Conservation (phyloP, 2,888 invertebrate species). For the Athripsodes cinereus region DNA sequence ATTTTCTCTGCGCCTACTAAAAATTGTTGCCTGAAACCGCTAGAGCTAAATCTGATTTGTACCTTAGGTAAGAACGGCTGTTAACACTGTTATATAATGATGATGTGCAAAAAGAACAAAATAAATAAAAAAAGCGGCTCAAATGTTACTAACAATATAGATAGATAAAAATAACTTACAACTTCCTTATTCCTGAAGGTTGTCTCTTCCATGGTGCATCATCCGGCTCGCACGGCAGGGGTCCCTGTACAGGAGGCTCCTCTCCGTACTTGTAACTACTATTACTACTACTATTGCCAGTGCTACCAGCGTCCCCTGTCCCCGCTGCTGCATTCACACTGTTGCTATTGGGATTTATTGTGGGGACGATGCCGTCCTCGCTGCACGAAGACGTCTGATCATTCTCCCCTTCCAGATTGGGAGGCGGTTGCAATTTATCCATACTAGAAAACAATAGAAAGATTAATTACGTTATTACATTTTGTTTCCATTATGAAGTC, state of each 20-base stretch:
- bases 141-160: too few relatives aligned
- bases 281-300: slow-evolving; percentile 34
- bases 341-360: background rate
- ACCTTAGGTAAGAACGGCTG: too few relatives aligned
- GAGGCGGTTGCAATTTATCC: background rate
- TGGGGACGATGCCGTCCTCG: slow-evolving; percentile 4
- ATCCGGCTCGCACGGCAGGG: slow-evolving; percentile 92
- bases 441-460: too few relatives aligned
- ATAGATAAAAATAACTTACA: slow-evolving; percentile 56
- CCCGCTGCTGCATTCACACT: background rate
- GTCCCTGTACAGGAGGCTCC: slow-evolving; percentile 93
- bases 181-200: slow-evolving; percentile 85
- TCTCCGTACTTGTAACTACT: slow-evolving; percentile 38
- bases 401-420: background rate
- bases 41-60: too few relatives aligned
- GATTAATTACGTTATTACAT: too few relatives aligned
- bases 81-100: too few relatives aligned
- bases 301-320: slow-evolving; percentile 35
- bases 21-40: too few relatives aligned
- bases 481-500: too few relatives aligned
- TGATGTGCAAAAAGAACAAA: too few relatives aligned
- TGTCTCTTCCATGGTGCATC: slow-evolving; percentile 92
- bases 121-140: too few relatives aligned
- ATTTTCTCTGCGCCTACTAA: too few relatives aligned
- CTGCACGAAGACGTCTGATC: slow-evolving; percentile 5